These are phyloP conservation scores for Osmerus eperlanus DNA, from an alignment of 2,113 vertebrate species.

Conservation along the genomic window DNA sequence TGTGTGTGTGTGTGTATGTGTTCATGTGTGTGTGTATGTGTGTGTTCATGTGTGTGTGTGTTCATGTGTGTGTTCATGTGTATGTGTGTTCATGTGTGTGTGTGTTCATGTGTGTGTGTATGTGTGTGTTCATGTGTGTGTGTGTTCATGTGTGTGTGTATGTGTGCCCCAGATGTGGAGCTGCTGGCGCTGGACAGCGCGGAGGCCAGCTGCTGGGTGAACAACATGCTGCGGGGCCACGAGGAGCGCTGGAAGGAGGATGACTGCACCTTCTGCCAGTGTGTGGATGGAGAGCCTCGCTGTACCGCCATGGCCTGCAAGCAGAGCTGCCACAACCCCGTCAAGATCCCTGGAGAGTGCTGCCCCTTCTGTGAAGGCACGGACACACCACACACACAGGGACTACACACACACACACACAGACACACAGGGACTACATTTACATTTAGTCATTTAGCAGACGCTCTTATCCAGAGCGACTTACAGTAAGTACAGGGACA, in stretches of 20 bases:
- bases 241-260: conserved; percentile 82
- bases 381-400: neutral
- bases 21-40: too few relatives aligned
- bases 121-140: too few relatives aligned
- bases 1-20: too few relatives aligned
- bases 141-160: too few relatives aligned
- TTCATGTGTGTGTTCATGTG: too few relatives aligned
- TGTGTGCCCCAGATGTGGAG: conserved; percentile 65
- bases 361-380: conserved; percentile 80
- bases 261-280: conserved; percentile 81
- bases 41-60: too few relatives aligned
- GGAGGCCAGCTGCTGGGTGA: conserved; percentile 75
- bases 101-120: too few relatives aligned
- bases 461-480: too few relatives aligned
- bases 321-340: conserved; percentile 76
- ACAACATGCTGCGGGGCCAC: conserved; percentile 69
- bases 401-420: conserved; percentile 11
- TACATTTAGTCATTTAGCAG: too few relatives aligned
- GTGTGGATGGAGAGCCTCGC: conserved; percentile 73
- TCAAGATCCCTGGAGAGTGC: conserved; percentile 79
- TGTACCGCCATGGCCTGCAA: conserved; percentile 82
- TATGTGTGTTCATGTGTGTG: neutral
- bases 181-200: conserved; percentile 66
- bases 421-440: conserved; percentile 11
- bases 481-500: too few relatives aligned